Conservation (phyloP, 2,797 vertebrate species). For the Tinamus major region DNA sequence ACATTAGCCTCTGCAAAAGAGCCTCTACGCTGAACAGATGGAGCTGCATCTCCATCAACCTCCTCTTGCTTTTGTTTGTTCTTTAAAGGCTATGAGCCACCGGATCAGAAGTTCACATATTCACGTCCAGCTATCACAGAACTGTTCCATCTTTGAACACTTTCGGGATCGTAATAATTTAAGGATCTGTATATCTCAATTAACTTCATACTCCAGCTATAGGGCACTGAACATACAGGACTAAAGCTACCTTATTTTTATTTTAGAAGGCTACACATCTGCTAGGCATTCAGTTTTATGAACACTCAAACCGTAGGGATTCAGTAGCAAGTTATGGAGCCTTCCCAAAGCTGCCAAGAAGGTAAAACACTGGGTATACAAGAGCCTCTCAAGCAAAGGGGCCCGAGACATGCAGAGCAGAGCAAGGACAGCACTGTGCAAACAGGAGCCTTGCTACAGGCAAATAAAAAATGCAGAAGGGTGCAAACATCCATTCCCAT, state of each 20-base stretch:
- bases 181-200: slow-evolving; percentile 52
- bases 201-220: slow-evolving; percentile 52
- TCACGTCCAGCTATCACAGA: slow-evolving; percentile 23
- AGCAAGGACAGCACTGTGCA: background rate
- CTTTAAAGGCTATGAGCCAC: slow-evolving; percentile 41
- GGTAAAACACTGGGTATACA: background rate
- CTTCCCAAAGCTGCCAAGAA: background rate
- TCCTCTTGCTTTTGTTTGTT: background rate
- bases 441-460: background rate
- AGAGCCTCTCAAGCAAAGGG: background rate
- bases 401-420: background rate
- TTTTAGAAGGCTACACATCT: background rate
- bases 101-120: slow-evolving; percentile 36
- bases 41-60: background rate
- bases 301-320: slow-evolving; percentile 38
- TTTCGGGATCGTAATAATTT: slow-evolving; percentile 50
- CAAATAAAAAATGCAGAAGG: fast-evolving
- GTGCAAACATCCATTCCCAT: background rate
- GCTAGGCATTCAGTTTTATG: background rate
- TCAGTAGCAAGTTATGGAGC: background rate
- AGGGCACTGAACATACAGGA: background rate
- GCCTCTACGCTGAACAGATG: background rate
- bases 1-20: background rate
- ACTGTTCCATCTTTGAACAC: slow-evolving; percentile 6
- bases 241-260: slow-evolving; percentile 22